phyloP scores from a whole-genome alignment of 2,113 vertebrate genomes.

The Oxyura jamaicensis region DNA sequence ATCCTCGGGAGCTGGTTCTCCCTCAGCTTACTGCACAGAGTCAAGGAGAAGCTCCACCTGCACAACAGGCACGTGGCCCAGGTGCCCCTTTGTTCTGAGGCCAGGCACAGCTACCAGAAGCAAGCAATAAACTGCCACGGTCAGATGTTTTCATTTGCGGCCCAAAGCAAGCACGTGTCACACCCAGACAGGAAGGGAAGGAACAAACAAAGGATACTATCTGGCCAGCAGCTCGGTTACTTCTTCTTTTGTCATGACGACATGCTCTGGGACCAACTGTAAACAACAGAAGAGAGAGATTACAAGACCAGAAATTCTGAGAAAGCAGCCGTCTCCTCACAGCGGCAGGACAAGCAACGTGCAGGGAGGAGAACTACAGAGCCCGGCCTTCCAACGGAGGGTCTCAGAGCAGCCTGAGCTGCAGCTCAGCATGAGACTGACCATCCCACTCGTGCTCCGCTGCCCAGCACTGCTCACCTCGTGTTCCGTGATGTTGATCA shows the following conservation, averaged over 20 bases:
- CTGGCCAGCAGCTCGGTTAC: slow-evolving; percentile 90
- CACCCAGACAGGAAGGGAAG: not conserved
- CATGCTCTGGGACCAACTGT: slow-evolving; percentile 96
- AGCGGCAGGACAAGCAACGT: accelerated
- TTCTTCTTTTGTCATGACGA: slow-evolving; percentile 98
- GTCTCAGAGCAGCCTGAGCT: not conserved
- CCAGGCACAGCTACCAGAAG: not conserved
- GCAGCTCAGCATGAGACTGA: accelerated
- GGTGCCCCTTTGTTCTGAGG: accelerated
- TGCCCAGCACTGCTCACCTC: slow-evolving; percentile 78
- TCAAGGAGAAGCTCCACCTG: slow-evolving; percentile 56
- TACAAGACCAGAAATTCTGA: not conserved
- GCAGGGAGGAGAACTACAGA: accelerated
- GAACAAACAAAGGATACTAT: slow-evolving; percentile 89
- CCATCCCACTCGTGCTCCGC: accelerated
- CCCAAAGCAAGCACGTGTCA: accelerated
- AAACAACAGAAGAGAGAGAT: not conserved
- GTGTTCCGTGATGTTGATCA: slow-evolving; percentile 98
- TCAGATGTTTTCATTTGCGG: accelerated
- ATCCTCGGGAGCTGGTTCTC: slow-evolving; percentile 97
- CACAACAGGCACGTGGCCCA: too few relatives aligned
- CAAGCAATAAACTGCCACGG: accelerated
- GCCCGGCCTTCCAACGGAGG: accelerated
- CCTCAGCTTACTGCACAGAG: slow-evolving; percentile 86
- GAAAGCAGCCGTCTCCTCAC: accelerated